Evolutionary conservation across 2,113 vertebrate species (phyloP), one percentile per base, ranked within the genome.

Genomic region (Danio rerio): DNA sequence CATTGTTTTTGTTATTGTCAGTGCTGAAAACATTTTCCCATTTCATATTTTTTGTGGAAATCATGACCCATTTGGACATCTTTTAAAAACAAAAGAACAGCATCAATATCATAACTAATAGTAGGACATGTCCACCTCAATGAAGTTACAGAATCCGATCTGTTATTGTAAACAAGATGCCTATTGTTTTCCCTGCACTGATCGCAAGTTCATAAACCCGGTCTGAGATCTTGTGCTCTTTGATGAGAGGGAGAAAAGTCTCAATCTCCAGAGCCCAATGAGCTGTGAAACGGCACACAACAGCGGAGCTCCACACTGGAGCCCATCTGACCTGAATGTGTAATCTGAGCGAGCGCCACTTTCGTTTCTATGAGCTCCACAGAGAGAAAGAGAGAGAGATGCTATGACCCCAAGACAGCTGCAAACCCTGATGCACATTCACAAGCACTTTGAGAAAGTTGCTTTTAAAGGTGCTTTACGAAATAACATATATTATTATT

Each of bases 291-390:
- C 87, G 73, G 70, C 73, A 78, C 73, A 56, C 45, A 66, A 31
- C 13, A 4, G n/a, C 18, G 61, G 56, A 81, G 55, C 68, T 74
- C 62, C 16, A 43, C 50, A 21, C 84, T 83, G 83, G 85, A 85
- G 88, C 85, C 88, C 76, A 86, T 80, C 82, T 84, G 80, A 88
- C 58, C 66, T 1, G 83, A 87, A 91, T 86, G 80, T 89, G 72
- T 86, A 87, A 89, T 88, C 68, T 12, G n/a, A 62, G 6, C 61
- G 31, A 31, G 31, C 31, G 3, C 82, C 81, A 66, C 69, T 83
- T 76, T 86, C 87, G 76, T 89, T 86, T 82, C 52, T 79, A 77
- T 55, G 45, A 79, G 73, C 84, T 63, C 42, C 55, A 66, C 21
- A 58, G 13, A 73, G 49, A 65, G 63, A 65, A 68, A 55, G 85